phyloP scores from a whole-genome alignment of 2,797 vertebrate species.

The Chelmon rostratus region DNA sequence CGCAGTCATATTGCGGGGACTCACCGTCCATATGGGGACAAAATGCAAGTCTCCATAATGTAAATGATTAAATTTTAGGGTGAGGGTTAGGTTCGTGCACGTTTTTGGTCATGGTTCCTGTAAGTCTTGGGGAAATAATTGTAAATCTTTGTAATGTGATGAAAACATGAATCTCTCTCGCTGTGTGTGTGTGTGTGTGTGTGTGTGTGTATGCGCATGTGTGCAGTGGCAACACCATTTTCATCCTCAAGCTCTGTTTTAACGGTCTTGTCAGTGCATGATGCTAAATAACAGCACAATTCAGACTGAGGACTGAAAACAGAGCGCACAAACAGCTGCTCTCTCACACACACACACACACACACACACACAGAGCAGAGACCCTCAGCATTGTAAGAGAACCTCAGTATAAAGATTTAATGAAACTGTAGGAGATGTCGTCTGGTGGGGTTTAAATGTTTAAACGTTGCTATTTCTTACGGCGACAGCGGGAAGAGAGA shows the following conservation, averaged over 20 bases:
- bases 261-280: slow-evolving; percentile 42
- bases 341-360: slow-evolving; percentile 6
- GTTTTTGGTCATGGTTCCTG: too few species aligned
- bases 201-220: slow-evolving; percentile 11
- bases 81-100: too few species aligned
- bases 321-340: slow-evolving; percentile 32
- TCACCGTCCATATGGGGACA: too few species aligned
- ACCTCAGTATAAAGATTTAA: slow-evolving; percentile 76
- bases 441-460: slow-evolving; percentile 79
- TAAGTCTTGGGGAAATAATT: too few species aligned
- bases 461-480: slow-evolving; percentile 77
- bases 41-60: too few species aligned
- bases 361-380: slow-evolving; percentile 23
- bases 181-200: too few species aligned
- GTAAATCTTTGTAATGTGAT: too few species aligned
- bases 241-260: slow-evolving; percentile 43
- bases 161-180: too few species aligned
- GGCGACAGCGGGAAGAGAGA: slow-evolving; percentile 32
- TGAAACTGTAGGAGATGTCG: slow-evolving; percentile 67
- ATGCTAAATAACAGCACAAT: slow-evolving; percentile 42
- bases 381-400: slow-evolving; percentile 49
- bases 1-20: too few species aligned
- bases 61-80: too few species aligned
- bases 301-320: slow-evolving; percentile 37
- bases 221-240: slow-evolving; percentile 43